A percentile compares a stretch with the other conserved stretches of the same genome.
phyloP scores from a whole-genome alignment of 2,888 invertebrate genomes.

The Sepiola atlantica region DNA sequence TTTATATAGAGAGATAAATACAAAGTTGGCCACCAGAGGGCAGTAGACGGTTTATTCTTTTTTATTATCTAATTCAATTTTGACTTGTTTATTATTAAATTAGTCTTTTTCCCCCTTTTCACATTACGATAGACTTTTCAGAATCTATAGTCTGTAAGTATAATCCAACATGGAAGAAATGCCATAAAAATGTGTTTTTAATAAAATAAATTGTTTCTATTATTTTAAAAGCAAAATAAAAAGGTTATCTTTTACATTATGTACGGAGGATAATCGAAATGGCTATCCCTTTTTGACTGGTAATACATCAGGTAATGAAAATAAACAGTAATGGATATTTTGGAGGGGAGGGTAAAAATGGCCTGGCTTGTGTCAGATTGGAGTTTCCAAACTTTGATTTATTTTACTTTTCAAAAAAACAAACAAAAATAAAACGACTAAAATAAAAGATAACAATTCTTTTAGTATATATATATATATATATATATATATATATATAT shows the following conservation, averaged over 20 bases:
- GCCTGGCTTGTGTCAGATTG: neutral
- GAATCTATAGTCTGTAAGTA: neutral
- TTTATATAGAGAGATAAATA: no score
- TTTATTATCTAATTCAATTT: neutral
- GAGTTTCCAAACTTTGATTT: neutral
- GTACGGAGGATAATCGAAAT: neutral
- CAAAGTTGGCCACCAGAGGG: no score
- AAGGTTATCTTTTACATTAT: neutral
- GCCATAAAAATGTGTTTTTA: neutral
- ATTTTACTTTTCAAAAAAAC: neutral
- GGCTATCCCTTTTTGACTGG: neutral
- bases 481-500: neutral
- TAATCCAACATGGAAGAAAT: neutral
- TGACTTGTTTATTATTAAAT: neutral
- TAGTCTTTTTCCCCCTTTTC: neutral
- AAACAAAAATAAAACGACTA: no score
- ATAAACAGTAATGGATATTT: neutral
- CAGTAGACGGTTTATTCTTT: no score
- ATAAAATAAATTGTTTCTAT: neutral
- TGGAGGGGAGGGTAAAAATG: neutral
- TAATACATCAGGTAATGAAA: neutral
- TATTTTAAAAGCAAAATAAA: neutral
- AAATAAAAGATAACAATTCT: neutral
- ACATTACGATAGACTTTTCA: neutral
- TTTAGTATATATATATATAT: neutral